A percentile compares a stretch with the other conserved stretches of the same genome.
Evolutionary conservation across 2,113 vertebrate species (phyloP).

Genomic region (Microtus pennsylvanicus): DNA sequence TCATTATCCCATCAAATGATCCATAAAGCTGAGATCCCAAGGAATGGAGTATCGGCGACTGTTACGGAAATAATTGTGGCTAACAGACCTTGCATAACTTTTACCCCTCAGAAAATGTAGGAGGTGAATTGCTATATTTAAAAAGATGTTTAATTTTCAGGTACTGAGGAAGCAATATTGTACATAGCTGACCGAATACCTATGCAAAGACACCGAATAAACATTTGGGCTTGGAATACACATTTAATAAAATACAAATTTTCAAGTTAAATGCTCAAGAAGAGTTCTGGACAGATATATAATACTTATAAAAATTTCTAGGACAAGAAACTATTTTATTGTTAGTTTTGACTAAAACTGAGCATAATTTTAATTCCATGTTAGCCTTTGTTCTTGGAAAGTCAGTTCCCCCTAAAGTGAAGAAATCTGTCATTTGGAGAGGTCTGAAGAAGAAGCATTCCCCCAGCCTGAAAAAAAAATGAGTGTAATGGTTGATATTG

Average conservation of each 20-base stretch:
- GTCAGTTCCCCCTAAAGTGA: not conserved
- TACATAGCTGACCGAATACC: not conserved
- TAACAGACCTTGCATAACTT: not conserved
- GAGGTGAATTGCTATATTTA: not conserved
- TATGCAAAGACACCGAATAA: not conserved
- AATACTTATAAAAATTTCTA: not conserved
- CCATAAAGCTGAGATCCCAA: not conserved
- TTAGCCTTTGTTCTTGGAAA: not conserved
- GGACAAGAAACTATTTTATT: not conserved
- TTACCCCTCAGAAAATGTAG: not conserved
- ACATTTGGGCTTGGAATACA: not conserved
- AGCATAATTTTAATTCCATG: not conserved
- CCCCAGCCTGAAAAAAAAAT: not conserved
- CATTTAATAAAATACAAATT: not conserved
- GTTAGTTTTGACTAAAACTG: not conserved
- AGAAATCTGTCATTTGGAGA: not conserved
- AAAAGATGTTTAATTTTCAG: slow-evolving; percentile 5
- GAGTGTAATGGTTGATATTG: not conserved
- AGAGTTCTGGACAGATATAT: not conserved
- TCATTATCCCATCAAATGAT: not conserved
- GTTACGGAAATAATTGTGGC: slow-evolving; percentile 10
- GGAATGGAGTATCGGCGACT: not conserved
- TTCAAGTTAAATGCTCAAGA: not conserved
- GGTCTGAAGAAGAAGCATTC: not conserved
- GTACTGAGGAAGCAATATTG: not conserved